Conservation (phyloP, 2,888 invertebrate species). For the Dysmachus trigonus region DNA sequence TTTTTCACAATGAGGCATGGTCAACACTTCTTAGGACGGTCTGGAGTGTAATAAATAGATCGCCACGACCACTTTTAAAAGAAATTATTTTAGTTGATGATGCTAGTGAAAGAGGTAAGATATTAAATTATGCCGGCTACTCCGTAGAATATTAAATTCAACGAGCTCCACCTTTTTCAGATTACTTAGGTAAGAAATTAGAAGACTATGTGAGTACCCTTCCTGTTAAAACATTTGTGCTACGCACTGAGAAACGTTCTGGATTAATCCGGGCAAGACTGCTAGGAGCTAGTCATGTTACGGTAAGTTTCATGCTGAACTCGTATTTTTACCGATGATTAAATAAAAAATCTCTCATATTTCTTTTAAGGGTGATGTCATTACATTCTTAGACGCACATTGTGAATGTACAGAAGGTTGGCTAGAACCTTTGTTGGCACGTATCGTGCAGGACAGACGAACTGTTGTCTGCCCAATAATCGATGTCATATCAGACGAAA, state of each 20-base stretch:
- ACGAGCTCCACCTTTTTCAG: constrained; percentile 65
- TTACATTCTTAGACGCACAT: constrained; percentile 65
- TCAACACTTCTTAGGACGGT: constrained; percentile 94
- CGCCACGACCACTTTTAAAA: constrained; percentile 84
- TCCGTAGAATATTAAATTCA: not conserved
- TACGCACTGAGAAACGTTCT: constrained; percentile 90
- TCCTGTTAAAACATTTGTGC: constrained; percentile 86
- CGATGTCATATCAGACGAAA: constrained; percentile 98
- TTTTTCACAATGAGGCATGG: constrained; percentile 99
- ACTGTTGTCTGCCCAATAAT: constrained; percentile 98
- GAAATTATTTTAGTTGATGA: constrained; percentile 98
- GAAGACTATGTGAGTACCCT: constrained; percentile 89
- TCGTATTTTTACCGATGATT: not conserved
- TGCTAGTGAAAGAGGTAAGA: constrained; percentile 88
- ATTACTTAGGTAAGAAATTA: constrained; percentile 85
- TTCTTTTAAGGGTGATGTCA: constrained; percentile 60
- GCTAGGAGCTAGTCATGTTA: constrained; percentile 91
- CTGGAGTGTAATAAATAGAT: constrained; percentile 96
- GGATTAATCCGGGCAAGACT: constrained; percentile 96
- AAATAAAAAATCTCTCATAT: no score
- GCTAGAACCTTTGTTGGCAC: constrained; percentile 91
- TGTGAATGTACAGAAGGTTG: constrained; percentile 86
- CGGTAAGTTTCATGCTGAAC: constrained; percentile 74
- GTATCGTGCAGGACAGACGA: constrained; percentile 91
- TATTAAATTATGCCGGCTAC: not conserved